Conservation (phyloP, 2,113 vertebrate genomes). For the Cacatua alba region DNA sequence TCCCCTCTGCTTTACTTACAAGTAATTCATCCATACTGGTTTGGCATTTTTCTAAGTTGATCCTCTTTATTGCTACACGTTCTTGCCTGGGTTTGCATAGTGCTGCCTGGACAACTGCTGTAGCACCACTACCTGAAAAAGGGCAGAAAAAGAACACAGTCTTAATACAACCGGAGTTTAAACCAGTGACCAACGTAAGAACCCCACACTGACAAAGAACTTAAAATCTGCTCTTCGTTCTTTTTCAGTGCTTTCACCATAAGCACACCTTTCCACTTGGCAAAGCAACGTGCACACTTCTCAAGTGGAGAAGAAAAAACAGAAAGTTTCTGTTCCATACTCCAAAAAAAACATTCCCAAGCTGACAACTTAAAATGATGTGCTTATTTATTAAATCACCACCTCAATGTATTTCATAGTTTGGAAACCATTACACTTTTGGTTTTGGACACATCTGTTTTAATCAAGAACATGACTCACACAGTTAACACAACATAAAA, state of each 20-base stretch:
- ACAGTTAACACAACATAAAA: not conserved
- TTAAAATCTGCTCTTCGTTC: not conserved
- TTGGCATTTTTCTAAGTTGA: conserved; percentile 99
- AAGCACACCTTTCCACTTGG: not conserved
- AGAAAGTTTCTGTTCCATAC: not conserved
- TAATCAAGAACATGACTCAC: not conserved
- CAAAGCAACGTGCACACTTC: not conserved
- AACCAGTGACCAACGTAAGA: not conserved
- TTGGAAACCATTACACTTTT: not conserved
- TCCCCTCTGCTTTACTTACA: conserved; percentile 79
- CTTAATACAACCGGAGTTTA: not conserved
- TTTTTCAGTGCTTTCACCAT: not conserved
- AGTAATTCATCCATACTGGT: conserved; percentile 99
- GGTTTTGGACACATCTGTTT: not conserved
- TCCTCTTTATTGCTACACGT: conserved; percentile 97
- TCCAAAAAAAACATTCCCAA: not conserved
- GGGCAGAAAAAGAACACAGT: conserved; percentile 17
- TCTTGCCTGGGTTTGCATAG: conserved; percentile 95
- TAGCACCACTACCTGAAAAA: conserved; percentile 93
- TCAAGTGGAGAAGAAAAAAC: not conserved
- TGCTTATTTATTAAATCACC: not conserved
- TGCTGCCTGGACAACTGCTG: conserved; percentile 96
- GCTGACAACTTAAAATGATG: not conserved
- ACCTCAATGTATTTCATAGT: not conserved
- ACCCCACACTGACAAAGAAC: not conserved